Conservation (phyloP, 2,888 invertebrate species). For the Polydesmus complanatus region DNA sequence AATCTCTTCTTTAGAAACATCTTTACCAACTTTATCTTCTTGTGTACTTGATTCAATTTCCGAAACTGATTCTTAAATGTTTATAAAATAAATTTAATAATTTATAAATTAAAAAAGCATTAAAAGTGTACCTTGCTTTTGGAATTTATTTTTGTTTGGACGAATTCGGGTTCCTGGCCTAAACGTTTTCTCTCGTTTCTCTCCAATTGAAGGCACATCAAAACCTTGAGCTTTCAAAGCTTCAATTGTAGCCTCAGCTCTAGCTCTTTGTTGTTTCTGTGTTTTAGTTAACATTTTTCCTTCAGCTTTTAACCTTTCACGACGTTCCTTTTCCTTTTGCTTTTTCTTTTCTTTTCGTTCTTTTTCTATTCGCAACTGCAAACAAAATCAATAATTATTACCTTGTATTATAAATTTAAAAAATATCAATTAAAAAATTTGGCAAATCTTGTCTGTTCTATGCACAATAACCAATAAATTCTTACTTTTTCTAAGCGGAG, state of each 20-base stretch:
- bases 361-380: constrained; percentile 30
- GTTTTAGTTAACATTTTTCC: constrained; percentile 38
- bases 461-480: background rate
- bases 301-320: constrained; percentile 36
- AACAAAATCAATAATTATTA: background rate
- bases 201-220: constrained; percentile 55
- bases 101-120: background rate
- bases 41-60: too few relatives aligned
- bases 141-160: constrained; percentile 49
- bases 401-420: background rate
- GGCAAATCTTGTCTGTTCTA: background rate
- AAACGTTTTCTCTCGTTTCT: constrained; percentile 33
- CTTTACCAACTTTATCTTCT: too few relatives aligned
- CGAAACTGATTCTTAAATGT: too few relatives aligned
- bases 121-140: constrained; percentile 12
- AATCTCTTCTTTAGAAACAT: too few relatives aligned
- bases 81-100: background rate
- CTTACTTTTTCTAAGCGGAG: constrained; percentile 41
- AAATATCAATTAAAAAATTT: background rate
- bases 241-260: constrained; percentile 78
- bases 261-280: constrained; percentile 37
- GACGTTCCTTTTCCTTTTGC: constrained; percentile 35
- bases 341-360: constrained; percentile 34
- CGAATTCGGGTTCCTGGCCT: constrained; percentile 57
- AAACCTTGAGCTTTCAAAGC: constrained; percentile 70